phyloP scores from a whole-genome alignment of 2,888 invertebrate species.

The Tholera decimalis region DNA sequence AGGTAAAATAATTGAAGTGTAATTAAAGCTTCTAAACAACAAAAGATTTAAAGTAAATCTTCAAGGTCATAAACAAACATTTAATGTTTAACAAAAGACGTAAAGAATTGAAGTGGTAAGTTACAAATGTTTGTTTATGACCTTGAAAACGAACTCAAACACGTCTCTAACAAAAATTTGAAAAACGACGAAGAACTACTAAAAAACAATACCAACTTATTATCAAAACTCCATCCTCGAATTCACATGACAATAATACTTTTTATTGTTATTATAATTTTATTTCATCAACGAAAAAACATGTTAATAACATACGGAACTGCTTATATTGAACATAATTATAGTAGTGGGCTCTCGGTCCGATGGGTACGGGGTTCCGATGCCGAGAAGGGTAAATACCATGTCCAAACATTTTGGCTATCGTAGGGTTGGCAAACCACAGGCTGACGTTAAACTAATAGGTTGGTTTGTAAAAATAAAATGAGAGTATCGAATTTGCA shows the following conservation, averaged over 20 bases:
- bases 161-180: conserved; percentile 3
- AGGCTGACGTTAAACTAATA: conserved; percentile 16
- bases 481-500: conserved; percentile 39
- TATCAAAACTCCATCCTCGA: conserved; percentile 51
- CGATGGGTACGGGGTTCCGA: conserved; percentile 71
- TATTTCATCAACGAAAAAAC: conserved; percentile 75
- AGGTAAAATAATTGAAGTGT: neutral
- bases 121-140: no score
- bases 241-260: conserved; percentile 70
- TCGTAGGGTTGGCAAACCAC: conserved; percentile 56
- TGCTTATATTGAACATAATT: conserved; percentile 81
- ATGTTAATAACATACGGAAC: conserved; percentile 75
- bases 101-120: neutral
- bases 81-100: no score
- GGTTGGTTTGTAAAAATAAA: conserved; percentile 32
- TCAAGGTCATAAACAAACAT: no score
- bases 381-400: conserved; percentile 63
- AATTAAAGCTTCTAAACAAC: neutral
- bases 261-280: conserved; percentile 78
- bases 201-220: conserved; percentile 23
- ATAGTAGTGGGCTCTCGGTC: conserved; percentile 75
- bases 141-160: neutral
- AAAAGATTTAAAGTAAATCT: no score
- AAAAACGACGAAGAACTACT: neutral
- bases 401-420: conserved; percentile 53